Percentiles rank a stretch among this genome's conserved stretches.
These are phyloP conservation scores for Chorisops tibialis DNA, from an alignment of 2,888 invertebrate genomes.

Conservation along the genomic window DNA sequence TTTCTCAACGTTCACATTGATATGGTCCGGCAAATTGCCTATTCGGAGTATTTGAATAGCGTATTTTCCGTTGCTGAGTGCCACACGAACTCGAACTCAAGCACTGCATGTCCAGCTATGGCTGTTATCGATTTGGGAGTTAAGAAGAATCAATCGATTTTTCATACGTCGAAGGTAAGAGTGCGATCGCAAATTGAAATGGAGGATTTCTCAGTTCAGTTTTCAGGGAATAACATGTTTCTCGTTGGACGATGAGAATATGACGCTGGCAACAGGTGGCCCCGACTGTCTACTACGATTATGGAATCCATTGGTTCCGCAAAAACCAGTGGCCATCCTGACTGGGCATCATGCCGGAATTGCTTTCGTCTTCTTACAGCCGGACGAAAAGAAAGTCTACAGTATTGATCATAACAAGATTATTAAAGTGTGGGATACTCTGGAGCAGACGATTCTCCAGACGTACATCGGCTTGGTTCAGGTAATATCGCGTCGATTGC, in stretches of 20 bases:
- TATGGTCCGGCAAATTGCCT: conserved; percentile 69
- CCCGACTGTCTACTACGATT: conserved; percentile 71
- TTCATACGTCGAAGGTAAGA: conserved; percentile 21
- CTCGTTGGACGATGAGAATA: conserved; percentile 58
- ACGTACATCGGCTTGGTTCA: conserved; percentile 64
- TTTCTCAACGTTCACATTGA: conserved; percentile 61
- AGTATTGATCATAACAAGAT: conserved; percentile 68
- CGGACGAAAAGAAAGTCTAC: conserved; percentile 63
- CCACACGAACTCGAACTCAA: conserved; percentile 12
- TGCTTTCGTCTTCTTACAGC: conserved; percentile 64
- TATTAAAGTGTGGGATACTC: conserved; percentile 75
- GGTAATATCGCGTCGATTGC: conserved; percentile 60
- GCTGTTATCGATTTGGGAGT: conserved; percentile 56
- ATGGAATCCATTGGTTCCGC: conserved; percentile 78
- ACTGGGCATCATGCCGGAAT: conserved; percentile 70
- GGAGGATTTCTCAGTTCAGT: neutral
- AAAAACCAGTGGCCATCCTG: conserved; percentile 61
- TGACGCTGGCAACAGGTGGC: conserved; percentile 67
- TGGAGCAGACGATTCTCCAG: conserved; percentile 63
- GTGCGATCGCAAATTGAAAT: neutral
- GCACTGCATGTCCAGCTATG: conserved; percentile 56
- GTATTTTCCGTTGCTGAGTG: conserved; percentile 68
- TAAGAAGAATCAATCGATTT: neutral
- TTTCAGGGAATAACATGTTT: conserved; percentile 62
- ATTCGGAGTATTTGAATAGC: conserved; percentile 62